A percentile compares a stretch with the other conserved stretches of the same genome.
phyloP scores from a whole-genome alignment of 2,797 vertebrate species.

The Microctenopoma stevenorrisi region DNA sequence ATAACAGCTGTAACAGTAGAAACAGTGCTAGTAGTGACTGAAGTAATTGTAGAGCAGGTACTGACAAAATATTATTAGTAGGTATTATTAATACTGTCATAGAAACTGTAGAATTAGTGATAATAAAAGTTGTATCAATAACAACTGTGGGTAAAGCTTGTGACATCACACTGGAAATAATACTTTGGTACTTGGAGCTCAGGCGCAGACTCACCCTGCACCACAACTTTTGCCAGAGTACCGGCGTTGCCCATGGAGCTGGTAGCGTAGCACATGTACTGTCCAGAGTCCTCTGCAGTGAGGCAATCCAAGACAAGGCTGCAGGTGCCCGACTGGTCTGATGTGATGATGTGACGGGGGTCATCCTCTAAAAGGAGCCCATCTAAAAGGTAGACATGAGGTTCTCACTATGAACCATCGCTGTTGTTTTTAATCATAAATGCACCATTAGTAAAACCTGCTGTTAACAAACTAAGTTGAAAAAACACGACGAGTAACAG shows the following conservation, averaged over 20 bases:
- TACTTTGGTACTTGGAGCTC: neutral
- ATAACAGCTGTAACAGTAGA: too few relatives aligned
- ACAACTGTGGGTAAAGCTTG: neutral
- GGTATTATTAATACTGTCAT: neutral
- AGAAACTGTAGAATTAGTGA: neutral
- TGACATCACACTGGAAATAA: too few relatives aligned
- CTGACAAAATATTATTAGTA: too few relatives aligned
- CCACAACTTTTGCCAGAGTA: slow-evolving; percentile 90
- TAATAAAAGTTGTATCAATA: neutral
- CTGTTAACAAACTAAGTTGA: neutral
- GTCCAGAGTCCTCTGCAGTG: slow-evolving; percentile 87
- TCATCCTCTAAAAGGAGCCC: slow-evolving; percentile 91
- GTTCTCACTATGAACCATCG: neutral
- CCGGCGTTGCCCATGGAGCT: slow-evolving; percentile 89
- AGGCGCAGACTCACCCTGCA: slow-evolving; percentile 87
- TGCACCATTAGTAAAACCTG: neutral
- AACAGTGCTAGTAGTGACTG: too few relatives aligned
- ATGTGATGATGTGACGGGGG: slow-evolving; percentile 92
- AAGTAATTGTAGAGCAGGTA: too few relatives aligned
- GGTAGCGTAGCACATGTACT: slow-evolving; percentile 93
- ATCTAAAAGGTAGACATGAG: slow-evolving; percentile 77
- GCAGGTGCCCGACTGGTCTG: slow-evolving; percentile 89
- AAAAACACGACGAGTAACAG: neutral
- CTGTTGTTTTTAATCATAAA: neutral
- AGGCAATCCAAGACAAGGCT: slow-evolving; percentile 91